Percentiles rank a stretch among this genome's conserved stretches.
phyloP scores from a whole-genome alignment of 2,113 vertebrate genomes.

The Aythya baeri region DNA sequence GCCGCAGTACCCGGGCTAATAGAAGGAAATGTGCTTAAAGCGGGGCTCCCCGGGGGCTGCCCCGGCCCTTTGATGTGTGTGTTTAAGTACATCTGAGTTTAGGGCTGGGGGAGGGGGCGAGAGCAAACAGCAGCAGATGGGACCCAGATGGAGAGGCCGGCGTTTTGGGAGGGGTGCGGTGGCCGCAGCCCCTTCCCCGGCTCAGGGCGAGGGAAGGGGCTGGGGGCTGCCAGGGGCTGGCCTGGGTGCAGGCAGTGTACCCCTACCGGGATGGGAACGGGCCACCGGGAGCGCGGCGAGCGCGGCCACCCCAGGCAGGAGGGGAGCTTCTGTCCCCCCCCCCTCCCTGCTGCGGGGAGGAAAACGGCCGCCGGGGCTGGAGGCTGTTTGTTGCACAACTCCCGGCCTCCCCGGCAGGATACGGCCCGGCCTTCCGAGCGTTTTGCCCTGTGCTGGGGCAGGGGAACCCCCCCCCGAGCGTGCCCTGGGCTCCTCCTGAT shows the following conservation, averaged over 20 bases:
- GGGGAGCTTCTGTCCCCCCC: background rate
- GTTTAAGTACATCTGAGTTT: conserved; percentile 65
- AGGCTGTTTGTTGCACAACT: background rate
- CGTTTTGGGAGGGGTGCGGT: background rate
- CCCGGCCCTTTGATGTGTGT: conserved; percentile 66
- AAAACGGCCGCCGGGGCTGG: background rate
- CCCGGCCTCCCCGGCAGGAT: background rate
- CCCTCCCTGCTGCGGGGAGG: background rate
- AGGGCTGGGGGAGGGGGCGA: conserved; percentile 41
- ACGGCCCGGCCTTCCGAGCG: background rate
- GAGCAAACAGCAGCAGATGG: conserved; percentile 67
- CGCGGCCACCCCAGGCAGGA: background rate
- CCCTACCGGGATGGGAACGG: background rate
- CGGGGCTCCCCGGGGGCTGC: conserved; percentile 4
- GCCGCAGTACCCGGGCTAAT: background rate
- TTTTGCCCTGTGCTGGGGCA: background rate
- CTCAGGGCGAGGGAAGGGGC: background rate
- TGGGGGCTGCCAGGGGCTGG: fast-evolving
- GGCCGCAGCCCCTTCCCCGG: background rate
- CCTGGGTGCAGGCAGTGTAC: background rate
- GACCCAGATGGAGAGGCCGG: conserved; percentile 57
- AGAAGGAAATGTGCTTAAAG: conserved; percentile 50
- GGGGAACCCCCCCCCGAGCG: background rate
- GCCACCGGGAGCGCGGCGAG: fast-evolving
- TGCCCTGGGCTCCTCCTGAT: background rate